Conservation (phyloP, 1,140 invertebrate genomes). For the Drosophila chauvacae region DNA sequence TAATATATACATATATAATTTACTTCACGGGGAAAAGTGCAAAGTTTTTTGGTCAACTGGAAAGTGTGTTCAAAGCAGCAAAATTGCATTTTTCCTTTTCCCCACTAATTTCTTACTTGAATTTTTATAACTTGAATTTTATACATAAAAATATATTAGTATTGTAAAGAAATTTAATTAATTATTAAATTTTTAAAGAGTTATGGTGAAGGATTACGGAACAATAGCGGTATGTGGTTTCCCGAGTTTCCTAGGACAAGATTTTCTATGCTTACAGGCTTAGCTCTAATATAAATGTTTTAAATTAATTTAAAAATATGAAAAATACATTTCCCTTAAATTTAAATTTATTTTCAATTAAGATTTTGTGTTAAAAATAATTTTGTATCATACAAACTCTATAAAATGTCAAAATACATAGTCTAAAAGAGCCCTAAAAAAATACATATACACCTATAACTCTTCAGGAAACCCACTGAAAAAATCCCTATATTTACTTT, state of each 20-base stretch:
- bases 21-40: neutral
- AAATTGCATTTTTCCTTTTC: constrained; percentile 9
- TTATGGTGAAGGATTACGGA: neutral
- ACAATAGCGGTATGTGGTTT: too few relatives aligned
- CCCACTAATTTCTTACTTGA: neutral
- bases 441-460: neutral
- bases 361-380: neutral
- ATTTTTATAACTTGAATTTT: neutral
- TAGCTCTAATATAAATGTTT: neutral
- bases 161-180: too few relatives aligned
- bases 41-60: constrained; percentile 20
- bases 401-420: neutral
- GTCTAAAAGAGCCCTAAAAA: neutral
- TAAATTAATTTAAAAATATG: neutral
- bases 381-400: neutral
- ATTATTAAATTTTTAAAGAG: neutral
- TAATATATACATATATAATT: neutral
- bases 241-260: neutral
- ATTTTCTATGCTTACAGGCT: neutral
- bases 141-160: neutral
- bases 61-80: constrained; percentile 14
- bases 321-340: neutral
- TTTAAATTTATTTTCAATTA: neutral
- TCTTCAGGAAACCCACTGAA: neutral
- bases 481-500: neutral